These are phyloP conservation scores for Dynastes grantii DNA, from an alignment of 2,888 invertebrate genomes.

Conservation along the genomic window DNA sequence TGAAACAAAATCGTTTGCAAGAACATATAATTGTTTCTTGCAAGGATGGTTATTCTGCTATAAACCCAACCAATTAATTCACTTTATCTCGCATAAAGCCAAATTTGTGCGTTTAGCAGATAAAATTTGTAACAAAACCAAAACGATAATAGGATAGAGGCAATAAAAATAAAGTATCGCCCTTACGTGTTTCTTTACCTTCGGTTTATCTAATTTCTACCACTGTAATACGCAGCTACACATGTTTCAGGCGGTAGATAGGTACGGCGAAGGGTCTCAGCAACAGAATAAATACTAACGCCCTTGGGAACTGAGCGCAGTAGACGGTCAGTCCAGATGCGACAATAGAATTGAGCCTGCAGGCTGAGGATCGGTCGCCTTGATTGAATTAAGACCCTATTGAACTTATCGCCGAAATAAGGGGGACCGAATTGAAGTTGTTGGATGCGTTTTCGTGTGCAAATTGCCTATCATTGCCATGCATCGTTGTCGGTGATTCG, in stretches of 20 bases:
- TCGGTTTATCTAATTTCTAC: not conserved
- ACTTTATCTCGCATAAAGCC: too few species aligned
- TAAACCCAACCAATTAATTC: too few species aligned
- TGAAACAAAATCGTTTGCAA: too few species aligned
- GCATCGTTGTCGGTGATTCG: constrained; percentile 9
- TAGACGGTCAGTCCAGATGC: constrained; percentile 66
- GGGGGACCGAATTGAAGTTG: constrained; percentile 60
- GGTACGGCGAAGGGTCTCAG: constrained; percentile 9
- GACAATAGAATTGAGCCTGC: constrained; percentile 68
- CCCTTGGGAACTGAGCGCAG: constrained; percentile 43
- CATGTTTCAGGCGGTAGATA: constrained; percentile 12
- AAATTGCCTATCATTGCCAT: constrained; percentile 57
- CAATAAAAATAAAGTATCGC: not conserved
- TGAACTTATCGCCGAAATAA: constrained; percentile 63
- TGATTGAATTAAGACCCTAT: constrained; percentile 67
- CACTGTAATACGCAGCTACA: not conserved
- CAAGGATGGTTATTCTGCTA: too few species aligned
- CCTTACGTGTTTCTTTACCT: constrained; percentile 10
- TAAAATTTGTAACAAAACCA: not conserved
- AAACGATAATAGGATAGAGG: not conserved
- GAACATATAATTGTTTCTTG: too few species aligned
- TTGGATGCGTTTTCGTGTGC: constrained; percentile 52
- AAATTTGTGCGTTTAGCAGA: not conserved
- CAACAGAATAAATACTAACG: constrained; percentile 33
- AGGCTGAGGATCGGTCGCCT: constrained; percentile 62